phyloP scores from a whole-genome alignment of 2,113 vertebrate genomes.

The Engraulis encrasicolus region DNA sequence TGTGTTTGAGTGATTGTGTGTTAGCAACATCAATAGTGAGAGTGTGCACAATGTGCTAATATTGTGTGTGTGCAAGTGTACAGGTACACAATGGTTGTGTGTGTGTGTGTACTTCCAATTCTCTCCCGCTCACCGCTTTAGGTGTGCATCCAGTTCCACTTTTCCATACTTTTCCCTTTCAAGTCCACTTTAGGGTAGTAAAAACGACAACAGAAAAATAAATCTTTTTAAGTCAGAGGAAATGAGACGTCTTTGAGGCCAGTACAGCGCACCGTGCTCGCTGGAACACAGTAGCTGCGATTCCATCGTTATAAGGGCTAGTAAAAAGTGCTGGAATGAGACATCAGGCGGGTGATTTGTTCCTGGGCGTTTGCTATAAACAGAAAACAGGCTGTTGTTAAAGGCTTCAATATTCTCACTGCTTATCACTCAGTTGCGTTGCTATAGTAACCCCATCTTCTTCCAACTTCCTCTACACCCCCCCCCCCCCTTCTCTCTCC shows the following conservation, averaged over 20 bases:
- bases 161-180: neutral
- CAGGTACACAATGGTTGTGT: too few relatives aligned
- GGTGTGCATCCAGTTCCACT: neutral
- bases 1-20: too few relatives aligned
- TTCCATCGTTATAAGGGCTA: neutral
- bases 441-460: slow-evolving; percentile 81
- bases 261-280: too few relatives aligned
- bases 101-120: slow-evolving; percentile 56
- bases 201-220: neutral
- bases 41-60: too few relatives aligned
- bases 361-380: slow-evolving; percentile 69
- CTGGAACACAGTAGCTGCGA: neutral
- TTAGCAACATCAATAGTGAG: too few relatives aligned
- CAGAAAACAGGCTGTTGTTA: slow-evolving; percentile 56
- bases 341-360: slow-evolving; percentile 62
- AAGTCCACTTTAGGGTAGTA: neutral
- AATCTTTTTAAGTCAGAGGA: neutral
- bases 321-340: slow-evolving; percentile 60
- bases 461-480: too few relatives aligned
- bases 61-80: too few relatives aligned
- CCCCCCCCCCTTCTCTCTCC: slow-evolving; percentile 62
- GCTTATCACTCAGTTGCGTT: slow-evolving; percentile 72
- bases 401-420: slow-evolving; percentile 70
- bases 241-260: neutral
- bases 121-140: slow-evolving; percentile 15